Evolutionary conservation across 2,888 invertebrate genomes (phyloP), one percentile per base, ranked within the genome.

Genomic region (Dicycla oo): DNA sequence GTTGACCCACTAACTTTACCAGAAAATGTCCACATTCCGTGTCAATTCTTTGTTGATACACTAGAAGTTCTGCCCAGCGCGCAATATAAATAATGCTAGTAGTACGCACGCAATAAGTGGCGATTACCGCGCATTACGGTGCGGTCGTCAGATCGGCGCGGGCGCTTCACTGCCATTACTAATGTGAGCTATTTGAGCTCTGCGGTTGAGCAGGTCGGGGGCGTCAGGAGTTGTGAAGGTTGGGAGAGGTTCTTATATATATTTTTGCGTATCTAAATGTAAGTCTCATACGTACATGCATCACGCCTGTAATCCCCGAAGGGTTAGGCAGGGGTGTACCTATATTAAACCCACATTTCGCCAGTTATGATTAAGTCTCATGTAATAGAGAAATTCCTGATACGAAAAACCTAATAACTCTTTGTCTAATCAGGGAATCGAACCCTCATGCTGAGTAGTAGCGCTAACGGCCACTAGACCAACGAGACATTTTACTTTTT

Each of bases 91-190:
- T 47, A 43, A 51, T 20, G 62, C 62, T 57, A 43, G 81, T 58
- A 65, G 61, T 49, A 18, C 63, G 23, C 49, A 18, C 63, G 23
- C 8, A 64, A 49, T 67, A 79, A 78, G 87, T 73, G 82, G 85
- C 83, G 81, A 90, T 90, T 89, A 89, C 73, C 60, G 83, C 86
- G 70, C 86, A 91, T 91, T 88, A 86, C 71, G 8, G 69, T 91
- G 91, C 86, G 91, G 90, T 88, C 69, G 68, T 23, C 84, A 53
- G 66, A 47, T 66, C 65, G 78, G 61, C 64, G 78, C 69, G 63
- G 78, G 61, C 64, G 78, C 69, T 75, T 78, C 79, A 68, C 72
- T 73, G 73, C 85, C 86, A 86, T 85, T 85, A 73, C 68, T 69
- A 85, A 83, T 88, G 78, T 86, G 81, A 85, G 87, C 85, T 87